Conservation (phyloP, 2,113 vertebrate genomes). For the Bothrops jararaca region DNA sequence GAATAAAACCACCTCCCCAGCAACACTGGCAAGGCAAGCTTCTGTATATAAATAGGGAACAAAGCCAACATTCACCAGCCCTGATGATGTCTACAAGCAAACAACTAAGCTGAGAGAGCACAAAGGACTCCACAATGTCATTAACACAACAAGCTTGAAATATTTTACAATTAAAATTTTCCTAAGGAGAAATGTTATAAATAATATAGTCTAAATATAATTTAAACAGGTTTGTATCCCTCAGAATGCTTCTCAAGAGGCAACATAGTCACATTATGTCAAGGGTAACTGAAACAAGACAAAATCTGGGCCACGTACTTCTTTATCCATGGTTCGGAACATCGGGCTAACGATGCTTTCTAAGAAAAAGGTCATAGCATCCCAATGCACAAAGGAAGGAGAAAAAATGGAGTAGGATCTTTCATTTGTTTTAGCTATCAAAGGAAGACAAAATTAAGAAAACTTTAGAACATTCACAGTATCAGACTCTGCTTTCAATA, state of each 20-base stretch:
- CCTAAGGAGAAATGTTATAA: background rate
- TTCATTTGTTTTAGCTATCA: slow-evolving; percentile 77
- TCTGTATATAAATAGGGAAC: background rate
- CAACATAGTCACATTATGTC: background rate
- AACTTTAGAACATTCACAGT: background rate
- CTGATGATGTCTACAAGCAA: background rate
- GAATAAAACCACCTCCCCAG: background rate
- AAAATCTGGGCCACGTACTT: slow-evolving; percentile 72
- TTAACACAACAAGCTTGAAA: background rate
- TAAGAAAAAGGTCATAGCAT: slow-evolving; percentile 92
- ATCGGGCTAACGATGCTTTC: slow-evolving; percentile 87
- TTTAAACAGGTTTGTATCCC: background rate
- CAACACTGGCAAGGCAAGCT: background rate
- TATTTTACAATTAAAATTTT: background rate
- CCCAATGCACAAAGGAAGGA: slow-evolving; percentile 90
- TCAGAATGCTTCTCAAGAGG: background rate
- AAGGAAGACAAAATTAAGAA: slow-evolving; percentile 32
- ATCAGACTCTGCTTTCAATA: background rate
- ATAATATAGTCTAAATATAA: background rate
- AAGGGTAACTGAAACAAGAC: background rate
- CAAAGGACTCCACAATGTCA: background rate
- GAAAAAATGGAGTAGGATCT: slow-evolving; percentile 85
- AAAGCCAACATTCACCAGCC: background rate
- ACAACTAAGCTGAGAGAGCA: background rate
- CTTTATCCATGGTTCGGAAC: slow-evolving; percentile 83